Percentiles rank a stretch among this genome's conserved stretches.
Evolutionary conservation across 2,888 invertebrate genomes (phyloP).

Genomic region (Anthrax anthrax): DNA sequence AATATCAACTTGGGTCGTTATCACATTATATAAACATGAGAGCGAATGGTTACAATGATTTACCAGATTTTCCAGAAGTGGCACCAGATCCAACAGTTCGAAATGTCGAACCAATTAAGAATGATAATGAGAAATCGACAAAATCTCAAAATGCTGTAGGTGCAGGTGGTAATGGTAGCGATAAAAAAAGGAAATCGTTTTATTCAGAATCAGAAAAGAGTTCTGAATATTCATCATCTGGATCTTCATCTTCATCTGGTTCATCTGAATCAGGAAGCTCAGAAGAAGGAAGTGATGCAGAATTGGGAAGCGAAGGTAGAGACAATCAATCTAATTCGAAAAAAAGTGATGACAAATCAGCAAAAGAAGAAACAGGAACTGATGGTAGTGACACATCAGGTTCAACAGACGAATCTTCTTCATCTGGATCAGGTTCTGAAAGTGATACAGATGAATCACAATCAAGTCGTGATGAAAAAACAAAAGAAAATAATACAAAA

Average conservation of each 20-base stretch:
- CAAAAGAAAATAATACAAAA: conserved; percentile 21
- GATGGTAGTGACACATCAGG: conserved; percentile 7
- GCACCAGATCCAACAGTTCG: conserved; percentile 63
- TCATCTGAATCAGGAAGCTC: conserved; percentile 14
- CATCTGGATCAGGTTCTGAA: conserved; percentile 8
- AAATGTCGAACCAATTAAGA: conserved; percentile 44
- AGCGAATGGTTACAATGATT: conserved; percentile 75
- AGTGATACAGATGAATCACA: conserved; percentile 1
- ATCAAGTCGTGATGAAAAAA: conserved; percentile 19
- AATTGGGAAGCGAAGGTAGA: conserved; percentile 17
- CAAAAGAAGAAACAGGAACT: not conserved
- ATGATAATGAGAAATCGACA: conserved; percentile 22
- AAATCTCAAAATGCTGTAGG: conserved; percentile 19
- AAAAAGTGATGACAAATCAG: conserved; percentile 14
- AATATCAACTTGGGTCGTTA: conserved; percentile 84
- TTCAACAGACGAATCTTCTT: not conserved
- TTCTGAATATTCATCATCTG: conserved; percentile 23
- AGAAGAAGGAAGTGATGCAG: conserved; percentile 13
- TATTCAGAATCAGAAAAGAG: conserved; percentile 37
- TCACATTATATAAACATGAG: conserved; percentile 85
- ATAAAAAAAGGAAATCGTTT: conserved; percentile 43
- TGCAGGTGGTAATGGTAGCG: conserved; percentile 20
- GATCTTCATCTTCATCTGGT: conserved; percentile 9
- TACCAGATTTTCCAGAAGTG: conserved; percentile 68
- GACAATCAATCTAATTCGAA: conserved; percentile 18